phyloP scores from a whole-genome alignment of 2,888 invertebrate genomes.

The Drosophila subsilvestris region DNA sequence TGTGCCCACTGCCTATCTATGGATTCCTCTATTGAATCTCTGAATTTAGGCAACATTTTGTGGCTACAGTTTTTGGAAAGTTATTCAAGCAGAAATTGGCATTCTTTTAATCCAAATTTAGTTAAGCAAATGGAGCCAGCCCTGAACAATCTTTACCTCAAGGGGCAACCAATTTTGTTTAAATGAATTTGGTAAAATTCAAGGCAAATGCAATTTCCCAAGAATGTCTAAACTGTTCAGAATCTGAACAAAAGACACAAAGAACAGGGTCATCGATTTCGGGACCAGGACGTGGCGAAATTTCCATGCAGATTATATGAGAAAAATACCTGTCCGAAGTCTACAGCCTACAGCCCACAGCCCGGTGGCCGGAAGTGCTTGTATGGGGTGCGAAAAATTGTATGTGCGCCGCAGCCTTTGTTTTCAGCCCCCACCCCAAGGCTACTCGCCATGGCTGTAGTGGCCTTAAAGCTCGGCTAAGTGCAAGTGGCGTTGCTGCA shows the following conservation, averaged over 20 bases:
- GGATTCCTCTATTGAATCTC: not conserved
- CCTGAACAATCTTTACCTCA: constrained; percentile 21
- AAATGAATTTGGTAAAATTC: constrained; percentile 19
- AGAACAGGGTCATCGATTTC: constrained; percentile 18
- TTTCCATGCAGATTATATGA: constrained; percentile 29
- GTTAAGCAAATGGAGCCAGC: not conserved
- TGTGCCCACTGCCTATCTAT: not conserved
- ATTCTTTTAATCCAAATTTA: not conserved
- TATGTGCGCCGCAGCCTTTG: not conserved
- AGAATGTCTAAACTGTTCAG: constrained; percentile 23
- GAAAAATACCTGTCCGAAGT: not conserved
- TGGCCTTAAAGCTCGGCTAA: constrained; percentile 6
- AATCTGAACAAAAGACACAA: constrained; percentile 12
- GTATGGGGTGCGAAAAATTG: not conserved
- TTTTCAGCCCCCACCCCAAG: not conserved
- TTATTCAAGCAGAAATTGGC: not conserved
- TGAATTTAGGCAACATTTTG: too few relatives aligned
- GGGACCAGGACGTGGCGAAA: constrained; percentile 4
- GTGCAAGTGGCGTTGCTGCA: constrained; percentile 1
- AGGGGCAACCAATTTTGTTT: constrained; percentile 2
- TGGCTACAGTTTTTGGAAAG: not conserved
- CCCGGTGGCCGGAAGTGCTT: constrained; percentile 25
- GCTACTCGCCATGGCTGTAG: not conserved
- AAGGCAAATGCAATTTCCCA: constrained; percentile 16
- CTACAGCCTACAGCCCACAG: constrained; percentile 27